A percentile compares a stretch with the other conserved stretches of the same genome.
These are phyloP conservation scores for Mesorhabditis spiculigera DNA, from an alignment of 2,888 invertebrate genomes.

Conservation along the genomic window DNA sequence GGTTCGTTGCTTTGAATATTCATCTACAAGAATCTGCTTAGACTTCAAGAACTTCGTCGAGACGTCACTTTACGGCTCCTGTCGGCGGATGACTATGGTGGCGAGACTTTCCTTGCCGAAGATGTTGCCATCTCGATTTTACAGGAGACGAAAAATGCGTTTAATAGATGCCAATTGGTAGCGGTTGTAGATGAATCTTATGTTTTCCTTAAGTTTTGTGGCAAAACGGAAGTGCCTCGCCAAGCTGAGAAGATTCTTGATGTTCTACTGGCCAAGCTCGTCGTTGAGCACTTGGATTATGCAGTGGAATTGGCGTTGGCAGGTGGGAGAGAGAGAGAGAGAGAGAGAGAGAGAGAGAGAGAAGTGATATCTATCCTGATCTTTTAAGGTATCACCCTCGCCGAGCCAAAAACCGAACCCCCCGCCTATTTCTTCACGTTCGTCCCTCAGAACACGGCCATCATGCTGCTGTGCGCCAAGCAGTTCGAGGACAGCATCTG, in stretches of 20 bases:
- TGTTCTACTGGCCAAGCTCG: conserved; percentile 76
- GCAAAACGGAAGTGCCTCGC: conserved; percentile 70
- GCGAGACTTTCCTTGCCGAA: conserved; percentile 89
- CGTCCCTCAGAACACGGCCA: conserved; percentile 86
- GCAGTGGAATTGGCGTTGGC: conserved; percentile 86
- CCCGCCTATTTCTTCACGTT: conserved; percentile 85
- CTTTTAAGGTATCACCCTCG: conserved; percentile 60
- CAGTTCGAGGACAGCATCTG: conserved; percentile 84
- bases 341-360: background rate
- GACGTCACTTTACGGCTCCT: conserved; percentile 91
- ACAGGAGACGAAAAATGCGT: conserved; percentile 79
- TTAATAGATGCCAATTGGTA: conserved; percentile 60
- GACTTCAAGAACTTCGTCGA: conserved; percentile 84
- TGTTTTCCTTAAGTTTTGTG: conserved; percentile 72
- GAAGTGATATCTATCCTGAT: background rate
- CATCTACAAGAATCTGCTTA: conserved; percentile 50
- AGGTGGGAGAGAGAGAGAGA: conserved; percentile 47
- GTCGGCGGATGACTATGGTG: conserved; percentile 90
- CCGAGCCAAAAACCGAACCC: conserved; percentile 81
- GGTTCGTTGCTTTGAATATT: conserved; percentile 59
- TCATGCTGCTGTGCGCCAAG: conserved; percentile 86
- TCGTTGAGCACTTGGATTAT: conserved; percentile 90
- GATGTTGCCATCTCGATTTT: conserved; percentile 85
- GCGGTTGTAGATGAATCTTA: no score
- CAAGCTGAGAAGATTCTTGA: conserved; percentile 75